Base-by-base conservation (phyloP, 2,888 invertebrate genomes). In the Callyntrura sp. region DNA sequence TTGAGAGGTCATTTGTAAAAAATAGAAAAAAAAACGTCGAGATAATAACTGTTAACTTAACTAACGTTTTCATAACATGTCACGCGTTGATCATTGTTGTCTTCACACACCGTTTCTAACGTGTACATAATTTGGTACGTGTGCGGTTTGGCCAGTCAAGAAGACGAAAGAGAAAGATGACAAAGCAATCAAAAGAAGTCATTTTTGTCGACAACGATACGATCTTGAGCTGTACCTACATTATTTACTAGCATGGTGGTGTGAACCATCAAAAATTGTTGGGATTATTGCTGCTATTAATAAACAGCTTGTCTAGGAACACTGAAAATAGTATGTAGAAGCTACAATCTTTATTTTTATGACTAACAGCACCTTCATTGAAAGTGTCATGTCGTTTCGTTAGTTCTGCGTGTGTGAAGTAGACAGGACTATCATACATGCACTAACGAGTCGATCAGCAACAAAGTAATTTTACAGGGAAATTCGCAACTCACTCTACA, bases 51-150 rank as follows among this genome's bases (percentile, higher is more conserved):
- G 23, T 45, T 48, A 11, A 48, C 51, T 76, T 76, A 17, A 76
- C 17, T 48, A 20, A 68, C 51, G 14, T 83, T 62, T 43, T 83
- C 83, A 83, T 23, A 83, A 83, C 83, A 48, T 65, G 83, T 83
- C 83, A 83, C 68, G 83, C 83, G 65, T 68, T 83, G 68, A 68
- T 68, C 83, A 68, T 60, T 20, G 17, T n/a, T n/a, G 17, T 23
- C 57, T 35, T 35, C 35, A 35, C 35, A 65, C 23, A 65, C 5
- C 57, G 35, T 35, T 28, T 68, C 8, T 4, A 73, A 73, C 23
- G 17, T n/a, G 17, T 45, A 5, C 9, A 17, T 45, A 11, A 73
- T 48, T 6, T 35, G 35, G 35, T 35, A 35, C 35, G 35, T 35
- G 17, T 57, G 43, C 25, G 17, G 51, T 35, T 79, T 79, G 35